Base-by-base conservation (phyloP, 2,888 invertebrate species). In the Andrena haemorrhoa region DNA sequence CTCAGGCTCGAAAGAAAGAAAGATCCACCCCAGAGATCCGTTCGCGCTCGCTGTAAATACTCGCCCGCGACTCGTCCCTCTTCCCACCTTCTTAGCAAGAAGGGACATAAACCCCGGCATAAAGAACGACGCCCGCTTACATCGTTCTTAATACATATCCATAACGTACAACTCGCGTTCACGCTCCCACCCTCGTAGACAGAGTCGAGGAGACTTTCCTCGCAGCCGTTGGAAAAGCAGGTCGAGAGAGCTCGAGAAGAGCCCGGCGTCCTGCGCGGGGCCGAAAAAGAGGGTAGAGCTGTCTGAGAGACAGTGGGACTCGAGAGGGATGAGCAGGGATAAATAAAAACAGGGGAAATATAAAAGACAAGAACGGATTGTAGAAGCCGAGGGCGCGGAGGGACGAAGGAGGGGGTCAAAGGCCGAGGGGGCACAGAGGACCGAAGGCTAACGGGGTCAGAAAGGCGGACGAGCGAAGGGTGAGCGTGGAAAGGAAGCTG, bases 121-220 rank as follows among this genome's bases (percentile, higher is more conserved):
- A 35, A 73, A 79, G 74, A 70, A 79, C 61, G n/a, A 23, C 49
- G 33, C 51, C 51, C 16, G 63, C 78, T 80, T 80, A 76, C 79
- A 70, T 74, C 69, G 74, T 79, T 74, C 81, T 81, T 81, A 79
- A 79, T 80, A 81, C 74, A 35, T 71, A 66, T 70, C 51, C 61
- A 29, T 72, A 49, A 63, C 51, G 23, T 69, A 47, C 8, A n/a
- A 29, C 64, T 60, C 35, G 75, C 75, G 70, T 70, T 70, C n/a
- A 70, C 69, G 61, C 61, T 12, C 10, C 56, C 26, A 2, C 7
- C 23, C 70, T 53, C 56, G 56, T 71, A 64, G 60, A 81, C 72
- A 65, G 65, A 69, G 53, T 56, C 73, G 69, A 73, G 73, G 33
- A 23, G 81, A 73, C 60, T 76, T 82, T 81, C 73, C 66, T 65